phyloP scores from a whole-genome alignment of 2,888 invertebrate genomes.

The Hemithea aestivaria region DNA sequence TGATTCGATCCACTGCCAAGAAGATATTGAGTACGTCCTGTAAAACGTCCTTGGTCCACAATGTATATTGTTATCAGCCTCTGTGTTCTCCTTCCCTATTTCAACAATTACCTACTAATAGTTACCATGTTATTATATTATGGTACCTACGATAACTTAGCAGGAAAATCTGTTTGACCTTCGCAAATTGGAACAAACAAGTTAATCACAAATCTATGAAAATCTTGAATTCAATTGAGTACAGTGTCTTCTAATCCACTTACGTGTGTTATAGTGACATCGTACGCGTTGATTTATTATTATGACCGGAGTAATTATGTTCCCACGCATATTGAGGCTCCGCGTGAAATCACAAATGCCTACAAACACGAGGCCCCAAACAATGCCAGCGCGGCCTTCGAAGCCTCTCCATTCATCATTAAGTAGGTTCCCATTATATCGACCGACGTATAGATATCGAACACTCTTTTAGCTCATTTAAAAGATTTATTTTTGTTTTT shows the following conservation, averaged over 20 bases:
- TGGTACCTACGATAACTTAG: constrained; percentile 23
- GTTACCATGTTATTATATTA: neutral
- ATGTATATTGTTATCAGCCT: constrained; percentile 11
- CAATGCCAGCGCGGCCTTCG: constrained; percentile 55
- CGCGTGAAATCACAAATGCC: constrained; percentile 40
- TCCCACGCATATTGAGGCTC: constrained; percentile 53
- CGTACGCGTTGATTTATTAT: constrained; percentile 10
- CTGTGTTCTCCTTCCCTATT: constrained; percentile 5
- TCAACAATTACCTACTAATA: no score
- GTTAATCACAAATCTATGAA: neutral
- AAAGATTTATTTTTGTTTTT: constrained; percentile 59
- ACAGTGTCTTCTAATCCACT: neutral
- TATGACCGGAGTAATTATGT: constrained; percentile 21
- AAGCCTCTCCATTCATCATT: constrained; percentile 63
- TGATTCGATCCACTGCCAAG: no score
- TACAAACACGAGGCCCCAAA: constrained; percentile 43
- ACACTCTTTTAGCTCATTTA: constrained; percentile 73
- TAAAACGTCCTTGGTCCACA: constrained; percentile 5
- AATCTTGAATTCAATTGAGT: no score
- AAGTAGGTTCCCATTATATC: constrained; percentile 62
- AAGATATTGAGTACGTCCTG: constrained; percentile 1
- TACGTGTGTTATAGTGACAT: constrained; percentile 6
- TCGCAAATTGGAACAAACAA: constrained; percentile 25
- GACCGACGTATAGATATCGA: constrained; percentile 63
- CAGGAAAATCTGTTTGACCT: constrained; percentile 44